A percentile compares a stretch with the other conserved stretches of the same genome.
These are phyloP conservation scores for Cosmia pyralina DNA, from an alignment of 2,888 invertebrate genomes.

Conservation along the genomic window DNA sequence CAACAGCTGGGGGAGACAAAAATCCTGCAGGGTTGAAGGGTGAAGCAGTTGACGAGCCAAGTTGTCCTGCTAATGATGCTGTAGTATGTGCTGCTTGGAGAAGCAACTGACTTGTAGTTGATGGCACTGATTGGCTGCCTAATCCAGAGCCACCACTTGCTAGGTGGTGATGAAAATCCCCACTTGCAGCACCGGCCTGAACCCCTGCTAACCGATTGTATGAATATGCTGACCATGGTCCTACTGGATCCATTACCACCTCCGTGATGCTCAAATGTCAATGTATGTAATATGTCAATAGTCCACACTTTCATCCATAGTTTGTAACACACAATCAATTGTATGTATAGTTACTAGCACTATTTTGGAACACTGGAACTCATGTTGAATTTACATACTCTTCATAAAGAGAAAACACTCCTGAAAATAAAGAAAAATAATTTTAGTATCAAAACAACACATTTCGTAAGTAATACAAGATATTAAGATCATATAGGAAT, in stretches of 20 bases:
- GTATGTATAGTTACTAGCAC: conserved; percentile 78
- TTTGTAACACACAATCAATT: conserved; percentile 82
- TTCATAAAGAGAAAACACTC: conserved; percentile 78
- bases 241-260: conserved; percentile 96
- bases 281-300: conserved; percentile 87
- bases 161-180: conserved; percentile 92
- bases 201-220: conserved; percentile 95
- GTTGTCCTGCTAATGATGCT: conserved; percentile 91
- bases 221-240: conserved; percentile 96
- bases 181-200: conserved; percentile 92
- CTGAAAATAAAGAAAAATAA: conserved; percentile 84
- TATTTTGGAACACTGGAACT: conserved; percentile 80
- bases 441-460: conserved; percentile 70
- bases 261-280: conserved; percentile 85
- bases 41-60: conserved; percentile 91
- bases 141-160: conserved; percentile 90
- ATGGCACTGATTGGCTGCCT: conserved; percentile 90
- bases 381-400: conserved; percentile 79
- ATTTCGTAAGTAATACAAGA: conserved; percentile 44
- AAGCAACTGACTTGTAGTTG: conserved; percentile 92
- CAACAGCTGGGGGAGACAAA: conserved; percentile 93
- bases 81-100: conserved; percentile 92
- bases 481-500: conserved; percentile 59
- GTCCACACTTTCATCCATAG: conserved; percentile 90
- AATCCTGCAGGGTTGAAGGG: conserved; percentile 93